Base-by-base conservation (phyloP, 2,888 invertebrate genomes). In the Hypomecis punctinalis region DNA sequence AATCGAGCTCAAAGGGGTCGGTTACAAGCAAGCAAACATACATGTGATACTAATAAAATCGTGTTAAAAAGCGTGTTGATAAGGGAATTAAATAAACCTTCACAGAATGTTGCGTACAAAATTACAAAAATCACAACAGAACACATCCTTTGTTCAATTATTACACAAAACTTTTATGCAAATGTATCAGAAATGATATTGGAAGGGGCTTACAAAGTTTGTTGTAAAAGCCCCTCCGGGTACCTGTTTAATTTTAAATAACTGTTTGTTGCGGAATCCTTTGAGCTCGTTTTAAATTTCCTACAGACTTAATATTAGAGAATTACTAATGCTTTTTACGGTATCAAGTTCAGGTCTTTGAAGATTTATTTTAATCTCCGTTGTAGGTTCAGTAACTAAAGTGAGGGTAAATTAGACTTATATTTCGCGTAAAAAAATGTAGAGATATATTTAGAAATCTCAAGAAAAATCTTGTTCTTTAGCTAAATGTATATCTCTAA, bases 211-310 rank as follows among this genome's bases (percentile, higher is more conserved):
- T 60, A 72, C 59, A 63, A 75, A 72, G 62, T 73, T 69, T 67
- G 60, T 66, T 68, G 42, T 59, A 45, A 62, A 74, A 70, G 54
- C 69, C 59, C 68, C 62, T 67, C 64, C 55, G 66, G 48, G 66
- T 68, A 67, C 67, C 71, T 69, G 69, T 73, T 65, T 69, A 70
- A 76, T 60, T 76, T 73, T 61, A 72, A 66, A 70, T 68, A 69
- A 75, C 74, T 74, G 62, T 74, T 75, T 74, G 72, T 67, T 68
- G 46, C 58, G 45, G 69, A 74, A 67, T 70, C 70, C 66, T 71
- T 74, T 70, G 57, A 73, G 72, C 63, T 69, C 68, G 61, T 68
- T 71, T 69, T 61, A 48, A 70, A 73, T 74, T 72, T 68, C 51
- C 65, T 54, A 51, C 23, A 52, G 61, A 54, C 56, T 70, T 64